These are phyloP conservation scores for Eidolon helvum DNA, from an alignment of 2,113 vertebrate species.

Conservation along the genomic window DNA sequence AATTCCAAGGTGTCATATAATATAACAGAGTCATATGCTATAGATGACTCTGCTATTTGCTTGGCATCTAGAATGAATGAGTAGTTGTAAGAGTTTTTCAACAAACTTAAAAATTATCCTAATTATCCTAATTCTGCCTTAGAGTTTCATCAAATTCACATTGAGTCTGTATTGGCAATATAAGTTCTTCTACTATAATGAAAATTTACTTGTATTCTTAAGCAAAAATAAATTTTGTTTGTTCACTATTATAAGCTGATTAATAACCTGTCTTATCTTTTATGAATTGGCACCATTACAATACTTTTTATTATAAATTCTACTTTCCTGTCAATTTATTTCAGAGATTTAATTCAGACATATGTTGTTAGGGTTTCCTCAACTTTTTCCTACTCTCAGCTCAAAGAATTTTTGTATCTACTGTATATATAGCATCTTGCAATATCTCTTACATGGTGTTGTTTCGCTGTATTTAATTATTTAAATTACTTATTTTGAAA, in stretches of 20 bases:
- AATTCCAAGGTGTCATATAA: not conserved
- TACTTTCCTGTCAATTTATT: not conserved
- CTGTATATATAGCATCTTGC: not conserved
- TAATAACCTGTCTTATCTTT: not conserved
- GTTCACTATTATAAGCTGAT: not conserved
- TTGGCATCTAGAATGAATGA: not conserved
- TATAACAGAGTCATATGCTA: not conserved
- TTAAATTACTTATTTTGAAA: not conserved
- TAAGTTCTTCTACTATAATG: not conserved
- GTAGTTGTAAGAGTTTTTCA: not conserved
- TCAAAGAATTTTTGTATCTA: not conserved
- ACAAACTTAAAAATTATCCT: not conserved
- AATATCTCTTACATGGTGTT: not conserved
- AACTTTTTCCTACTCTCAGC: not conserved
- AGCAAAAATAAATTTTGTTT: not conserved
- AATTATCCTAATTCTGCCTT: not conserved
- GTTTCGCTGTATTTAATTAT: not conserved
- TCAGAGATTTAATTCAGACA: not conserved
- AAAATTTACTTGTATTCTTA: not conserved
- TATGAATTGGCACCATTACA: not conserved
- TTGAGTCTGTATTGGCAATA: not conserved
- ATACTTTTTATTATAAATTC: not conserved
- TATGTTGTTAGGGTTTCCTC: not conserved
- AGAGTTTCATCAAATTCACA: not conserved
- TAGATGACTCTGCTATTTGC: not conserved